Evolutionary conservation across 2,797 vertebrate species (phyloP), one percentile per base, ranked within the genome.

Genomic region (Allobates femoralis): DNA sequence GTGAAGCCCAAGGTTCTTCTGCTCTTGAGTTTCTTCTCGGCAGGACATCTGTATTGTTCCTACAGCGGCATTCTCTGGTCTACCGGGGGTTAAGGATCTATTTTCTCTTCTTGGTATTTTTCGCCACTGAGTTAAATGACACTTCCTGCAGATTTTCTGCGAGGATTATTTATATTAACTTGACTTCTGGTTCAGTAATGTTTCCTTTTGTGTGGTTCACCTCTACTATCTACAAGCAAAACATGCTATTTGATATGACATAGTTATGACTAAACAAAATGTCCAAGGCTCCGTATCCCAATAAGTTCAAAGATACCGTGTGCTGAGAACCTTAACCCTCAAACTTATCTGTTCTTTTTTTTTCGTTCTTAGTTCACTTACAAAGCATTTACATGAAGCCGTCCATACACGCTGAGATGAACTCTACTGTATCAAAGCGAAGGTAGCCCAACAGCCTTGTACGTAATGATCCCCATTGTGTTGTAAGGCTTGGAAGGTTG

Each of bases 181-280:
- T 79, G 50, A 60, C 58, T 82, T 66, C 67, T 87, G 75, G 85
- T 79, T 75, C 51, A 87, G 82, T 86, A 86, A 85, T 78, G 66
- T 77, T 78, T 88, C 84, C 89, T 92, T 90, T 90, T 89, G 82
- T 56, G 7, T 85, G 93, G 92, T 92, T 93, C 89, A 90, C 92
- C 92, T 92, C 91, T 87, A 85, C 41, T 90, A 92, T 90, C 88
- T 89, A 92, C 92, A 91, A 93, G 81, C 94, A 91, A 93, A 92
- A 91, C 90, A 91, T 86, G 89, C 90, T 94, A 93, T 91, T 91
- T 90, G 92, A 92, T 90, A 92, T 90, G 87, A 90, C 32, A 90
- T 91, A 93, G 92, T 93, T 91, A 93, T 91, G 90, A 91, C 92
- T 93, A 93, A 92, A 90, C 93, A 94, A 94, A 94, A 94, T 90